These are phyloP conservation scores for Periparus ater DNA, from an alignment of 2,797 vertebrate genomes.

Conservation along the genomic window DNA sequence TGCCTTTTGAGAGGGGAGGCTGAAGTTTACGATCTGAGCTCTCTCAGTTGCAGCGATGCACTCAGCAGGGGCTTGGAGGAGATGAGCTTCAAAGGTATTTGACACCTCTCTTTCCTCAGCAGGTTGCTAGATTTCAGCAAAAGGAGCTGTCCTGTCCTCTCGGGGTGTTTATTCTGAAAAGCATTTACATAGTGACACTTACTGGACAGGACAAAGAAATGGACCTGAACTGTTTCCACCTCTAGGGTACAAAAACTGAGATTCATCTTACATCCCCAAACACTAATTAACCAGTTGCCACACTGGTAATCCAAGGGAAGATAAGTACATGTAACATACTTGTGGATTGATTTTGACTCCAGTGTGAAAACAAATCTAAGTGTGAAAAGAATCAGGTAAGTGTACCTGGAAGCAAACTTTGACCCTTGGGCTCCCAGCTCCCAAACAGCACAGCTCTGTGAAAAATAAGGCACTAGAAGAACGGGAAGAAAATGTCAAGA, in stretches of 20 bases:
- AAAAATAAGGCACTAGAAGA: slow-evolving; percentile 14
- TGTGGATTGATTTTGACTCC: background rate
- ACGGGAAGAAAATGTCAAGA: background rate
- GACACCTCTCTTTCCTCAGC: background rate
- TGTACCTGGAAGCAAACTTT: background rate
- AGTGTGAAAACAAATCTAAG: background rate
- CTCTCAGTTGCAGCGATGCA: background rate
- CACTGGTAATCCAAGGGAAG: background rate
- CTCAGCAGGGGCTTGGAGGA: background rate
- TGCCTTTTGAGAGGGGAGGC: background rate
- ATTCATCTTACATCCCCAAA: background rate
- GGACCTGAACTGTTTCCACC: background rate
- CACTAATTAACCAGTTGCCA: background rate
- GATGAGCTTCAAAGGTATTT: background rate
- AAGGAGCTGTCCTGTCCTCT: background rate
- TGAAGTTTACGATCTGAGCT: background rate
- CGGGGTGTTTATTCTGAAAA: background rate
- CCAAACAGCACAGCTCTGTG: background rate
- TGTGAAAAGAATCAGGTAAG: background rate
- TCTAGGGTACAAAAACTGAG: background rate
- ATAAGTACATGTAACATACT: background rate
- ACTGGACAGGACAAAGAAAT: background rate
- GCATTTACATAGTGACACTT: background rate
- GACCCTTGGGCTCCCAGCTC: background rate
- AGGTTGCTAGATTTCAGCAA: background rate